Base-by-base conservation (phyloP, 1,140 invertebrate species). In the Oncopeltus fasciatus region DNA sequence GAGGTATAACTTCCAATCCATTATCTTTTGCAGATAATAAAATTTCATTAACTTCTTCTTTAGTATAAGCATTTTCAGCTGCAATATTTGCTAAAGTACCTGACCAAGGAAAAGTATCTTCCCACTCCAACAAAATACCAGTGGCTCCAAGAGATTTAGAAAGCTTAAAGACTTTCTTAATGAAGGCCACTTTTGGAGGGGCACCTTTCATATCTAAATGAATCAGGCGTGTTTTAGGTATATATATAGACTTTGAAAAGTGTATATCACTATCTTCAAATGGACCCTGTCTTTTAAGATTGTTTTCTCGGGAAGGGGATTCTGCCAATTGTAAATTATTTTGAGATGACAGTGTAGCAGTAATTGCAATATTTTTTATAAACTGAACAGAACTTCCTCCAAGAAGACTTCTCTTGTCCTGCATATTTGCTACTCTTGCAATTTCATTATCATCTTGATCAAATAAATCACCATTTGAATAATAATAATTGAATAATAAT, bases 21-120 rank as follows among this genome's bases (percentile, higher is more conserved):
- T 80, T 80, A 11, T 81, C 76, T 59, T 80, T 77, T 0, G 88
- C 87, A 24, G 81, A 69, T 38, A 76, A 70, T 43, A 85, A 71
- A 61, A 93, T 80, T 18, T 78, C 76, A 16, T 69, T 67, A 1
- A 95, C 81, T 66, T 94, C 84, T 33, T 76, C 71, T 67, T 73
- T 77, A 0, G 79, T 81, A 70, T 96, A 98, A 57, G 83, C 82
- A 76, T 94, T 90, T 29, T 75, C 76, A 2, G 91, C 85, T 1
- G 81, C 76, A 8, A 95, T 74, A 11, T 70, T 68, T 2, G 69
- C 74, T 2, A 98, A 72, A 0, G 74, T 71, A 0, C 83, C 89
- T 24, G 75, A 77, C 73, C 88, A 98, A 0, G 95, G 95, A 74
- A 98, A 98, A 89, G 95, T 96, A 69, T 99, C 95, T 76, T 98